Conservation (phyloP, 2,888 invertebrate species). For the Sinohyriopsis cumingii region DNA sequence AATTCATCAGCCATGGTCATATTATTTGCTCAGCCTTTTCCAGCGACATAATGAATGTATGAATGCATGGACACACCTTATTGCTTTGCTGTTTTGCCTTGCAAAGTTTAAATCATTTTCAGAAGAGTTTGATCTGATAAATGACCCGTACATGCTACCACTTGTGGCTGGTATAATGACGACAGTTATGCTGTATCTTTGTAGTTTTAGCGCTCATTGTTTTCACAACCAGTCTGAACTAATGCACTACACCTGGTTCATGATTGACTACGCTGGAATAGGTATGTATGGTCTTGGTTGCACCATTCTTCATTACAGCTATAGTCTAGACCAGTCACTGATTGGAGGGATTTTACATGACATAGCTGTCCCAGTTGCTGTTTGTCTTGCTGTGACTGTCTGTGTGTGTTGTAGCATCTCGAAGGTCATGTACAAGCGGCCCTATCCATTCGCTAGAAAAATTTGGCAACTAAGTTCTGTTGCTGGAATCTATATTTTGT, state of each 20-base stretch:
- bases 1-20: constrained; percentile 66
- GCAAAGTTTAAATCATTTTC: constrained; percentile 48
- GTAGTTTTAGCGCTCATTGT: constrained; percentile 66
- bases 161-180: constrained; percentile 63
- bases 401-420: constrained; percentile 64
- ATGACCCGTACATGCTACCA: constrained; percentile 68
- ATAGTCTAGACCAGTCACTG: constrained; percentile 61
- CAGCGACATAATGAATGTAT: constrained; percentile 70
- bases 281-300: constrained; percentile 71
- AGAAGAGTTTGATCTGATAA: constrained; percentile 57
- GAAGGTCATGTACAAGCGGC: constrained; percentile 63
- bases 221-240: constrained; percentile 67
- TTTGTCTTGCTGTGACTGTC: constrained; percentile 58
- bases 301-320: constrained; percentile 66
- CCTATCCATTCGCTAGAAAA: constrained; percentile 68
- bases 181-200: constrained; percentile 62
- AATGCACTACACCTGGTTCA: constrained; percentile 69
- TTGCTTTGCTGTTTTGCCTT: constrained; percentile 49
- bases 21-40: constrained; percentile 66
- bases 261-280: constrained; percentile 70
- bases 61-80: constrained; percentile 70
- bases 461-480: constrained; percentile 68
- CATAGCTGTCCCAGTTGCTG: constrained; percentile 59
- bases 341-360: constrained; percentile 46
- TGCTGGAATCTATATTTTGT: constrained; percentile 63